Conservation (phyloP, 2,797 vertebrate species). For the Garrulus glandarius region DNA sequence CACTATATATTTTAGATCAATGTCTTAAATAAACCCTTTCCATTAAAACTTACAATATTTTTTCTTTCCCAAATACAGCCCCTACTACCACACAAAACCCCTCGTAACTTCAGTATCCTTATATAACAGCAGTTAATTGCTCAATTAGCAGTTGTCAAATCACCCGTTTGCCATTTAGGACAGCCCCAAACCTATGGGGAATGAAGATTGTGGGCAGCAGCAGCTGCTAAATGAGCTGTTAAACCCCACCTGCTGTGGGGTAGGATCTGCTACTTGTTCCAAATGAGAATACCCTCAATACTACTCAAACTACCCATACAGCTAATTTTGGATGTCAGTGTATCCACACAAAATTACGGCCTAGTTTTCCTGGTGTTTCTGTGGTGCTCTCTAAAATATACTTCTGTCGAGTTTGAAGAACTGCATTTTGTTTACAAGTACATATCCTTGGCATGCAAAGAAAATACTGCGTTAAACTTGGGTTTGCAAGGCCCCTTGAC, state of each 20-base stretch:
- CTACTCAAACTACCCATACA: neutral
- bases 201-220: neutral
- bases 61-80: fast-evolving
- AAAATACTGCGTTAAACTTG: neutral
- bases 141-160: neutral
- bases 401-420: neutral
- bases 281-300: neutral
- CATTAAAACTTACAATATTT: fast-evolving
- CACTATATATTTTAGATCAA: fast-evolving
- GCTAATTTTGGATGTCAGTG: neutral
- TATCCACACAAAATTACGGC: neutral
- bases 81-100: fast-evolving
- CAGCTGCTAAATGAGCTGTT: neutral
- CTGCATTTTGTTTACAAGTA: neutral
- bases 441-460: neutral
- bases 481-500: neutral
- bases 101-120: fast-evolving
- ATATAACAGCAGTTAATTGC: neutral
- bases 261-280: neutral
- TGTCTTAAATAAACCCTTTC: neutral
- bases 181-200: fast-evolving
- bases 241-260: neutral
- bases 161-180: neutral
- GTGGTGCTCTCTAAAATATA: neutral
- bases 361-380: neutral